Conservation (phyloP, 2,797 vertebrate species). For the Podarcis siculus region DNA sequence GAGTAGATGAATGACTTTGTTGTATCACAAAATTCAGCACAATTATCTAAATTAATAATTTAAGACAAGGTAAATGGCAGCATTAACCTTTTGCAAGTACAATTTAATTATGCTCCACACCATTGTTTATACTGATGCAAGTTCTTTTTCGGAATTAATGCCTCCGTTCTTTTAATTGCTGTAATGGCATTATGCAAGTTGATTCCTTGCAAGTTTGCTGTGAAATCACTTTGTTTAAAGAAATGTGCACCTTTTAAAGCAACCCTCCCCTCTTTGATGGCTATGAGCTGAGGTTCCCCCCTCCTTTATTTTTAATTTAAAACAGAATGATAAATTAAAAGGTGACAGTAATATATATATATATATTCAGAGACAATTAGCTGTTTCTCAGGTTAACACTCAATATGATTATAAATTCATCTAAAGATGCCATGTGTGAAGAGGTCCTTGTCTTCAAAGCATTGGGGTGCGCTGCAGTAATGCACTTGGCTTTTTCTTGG, state of each 20-base stretch:
- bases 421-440: not conserved
- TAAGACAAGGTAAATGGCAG: constrained; percentile 55
- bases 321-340: not conserved
- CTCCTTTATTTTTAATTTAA: not conserved
- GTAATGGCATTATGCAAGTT: constrained; percentile 31
- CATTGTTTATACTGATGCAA: constrained; percentile 47
- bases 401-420: not conserved
- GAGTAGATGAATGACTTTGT: constrained; percentile 37
- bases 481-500: not conserved
- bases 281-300: not conserved
- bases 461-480: too few relatives aligned
- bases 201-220: constrained; percentile 30
- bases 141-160: constrained; percentile 58
- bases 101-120: constrained; percentile 61
- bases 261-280: not conserved
- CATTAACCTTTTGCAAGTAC: constrained; percentile 67
- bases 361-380: not conserved
- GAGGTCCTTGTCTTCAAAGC: not conserved
- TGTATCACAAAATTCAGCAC: constrained; percentile 48
- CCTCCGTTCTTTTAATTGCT: constrained; percentile 52
- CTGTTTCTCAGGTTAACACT: not conserved
- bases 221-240: constrained; percentile 1
- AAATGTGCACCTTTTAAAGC: not conserved
- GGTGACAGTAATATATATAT: too few relatives aligned
- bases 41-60: constrained; percentile 61